Evolutionary conservation across 2,888 invertebrate genomes (phyloP), one percentile per base, ranked within the genome.

Genomic region (Drosophila ezoana): DNA sequence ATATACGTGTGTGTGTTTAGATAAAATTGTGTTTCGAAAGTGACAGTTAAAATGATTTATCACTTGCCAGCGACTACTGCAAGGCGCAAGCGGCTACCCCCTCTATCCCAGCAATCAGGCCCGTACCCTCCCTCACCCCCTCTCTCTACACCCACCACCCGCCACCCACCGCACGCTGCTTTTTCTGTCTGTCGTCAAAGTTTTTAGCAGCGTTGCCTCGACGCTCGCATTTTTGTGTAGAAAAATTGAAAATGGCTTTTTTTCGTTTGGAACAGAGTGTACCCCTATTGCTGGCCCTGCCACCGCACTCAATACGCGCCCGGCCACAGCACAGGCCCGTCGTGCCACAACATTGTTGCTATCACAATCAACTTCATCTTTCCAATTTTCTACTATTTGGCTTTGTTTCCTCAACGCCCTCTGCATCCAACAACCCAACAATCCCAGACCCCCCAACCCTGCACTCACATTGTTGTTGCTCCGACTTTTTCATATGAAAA

Each of bases 41-140:
- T 91, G 91, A 91, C 91, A 91, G 91, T 90, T 90, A 87, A 91
- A 91, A 91, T 91, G 91, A 91, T 91, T 91, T 91, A 91, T 91
- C 91, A 91, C 91, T 89, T 85, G 79, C 82, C 86, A 79, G 79
- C 83, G 87, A 76, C 79, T 85, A 77, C 80, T 86, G 86, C 83
- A 86, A 82, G 76, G 76, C 81, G 81, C 76, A 82, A 72, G 74
- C 65, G 70, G 67, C 76, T 70, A 58, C 63, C 76, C 65, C 62
- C 28, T 23, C 38, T 45, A 47, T 11, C 60, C 20, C 45, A 16
- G 43, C 45, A 16, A 13, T 8, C 61, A 9, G 43, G 20, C 47
- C 33, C 61, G 38, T 4, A 0, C 18, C 43, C 6, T n/a, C 13
- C 13, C 8, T 3, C 11, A 6, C 18, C 43, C 4, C 11, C 23